phyloP scores from a whole-genome alignment of 2,113 vertebrate genomes.

The Synchiropus splendidus region DNA sequence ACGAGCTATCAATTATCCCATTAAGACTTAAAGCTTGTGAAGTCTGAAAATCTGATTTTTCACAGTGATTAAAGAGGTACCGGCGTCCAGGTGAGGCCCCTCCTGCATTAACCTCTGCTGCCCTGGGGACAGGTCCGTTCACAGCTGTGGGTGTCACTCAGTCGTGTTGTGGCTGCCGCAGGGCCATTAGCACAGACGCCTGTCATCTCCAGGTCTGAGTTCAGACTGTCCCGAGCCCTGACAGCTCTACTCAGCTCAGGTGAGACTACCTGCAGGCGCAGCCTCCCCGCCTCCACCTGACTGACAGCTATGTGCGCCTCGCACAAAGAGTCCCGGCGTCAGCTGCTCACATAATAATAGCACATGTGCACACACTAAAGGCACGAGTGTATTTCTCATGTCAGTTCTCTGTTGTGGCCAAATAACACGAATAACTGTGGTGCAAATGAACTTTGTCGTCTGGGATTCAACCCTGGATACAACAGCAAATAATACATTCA shows the following conservation, averaged over 20 bases:
- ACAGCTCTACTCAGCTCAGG: conserved; percentile 30
- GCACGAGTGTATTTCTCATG: conserved; percentile 22
- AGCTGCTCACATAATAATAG: conserved; percentile 9
- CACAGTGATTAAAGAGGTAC: conserved; percentile 27
- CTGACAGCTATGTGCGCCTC: conserved; percentile 20
- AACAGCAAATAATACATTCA: too few species aligned
- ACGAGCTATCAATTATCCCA: conserved; percentile 11
- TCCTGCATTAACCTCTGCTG: conserved; percentile 44
- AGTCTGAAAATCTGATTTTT: conserved; percentile 25
- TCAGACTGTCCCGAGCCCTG: conserved; percentile 10
- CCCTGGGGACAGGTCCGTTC: conserved; percentile 19
- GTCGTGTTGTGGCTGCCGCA: conserved; percentile 16
- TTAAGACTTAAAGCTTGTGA: conserved; percentile 13
- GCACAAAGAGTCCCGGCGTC: conserved; percentile 10
- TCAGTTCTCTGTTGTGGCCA: conserved; percentile 28
- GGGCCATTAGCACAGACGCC: conserved; percentile 20
- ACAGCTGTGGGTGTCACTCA: conserved; percentile 36
- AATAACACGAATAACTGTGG: conserved; percentile 18
- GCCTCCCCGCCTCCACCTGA: conserved; percentile 9
- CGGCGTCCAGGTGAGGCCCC: conserved; percentile 38
- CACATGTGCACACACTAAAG: conserved; percentile 5
- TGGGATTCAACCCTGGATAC: too few species aligned
- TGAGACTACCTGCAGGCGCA: conserved; percentile 19
- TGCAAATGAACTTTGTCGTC: too few species aligned
- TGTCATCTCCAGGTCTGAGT: conserved; percentile 18